phyloP scores from a whole-genome alignment of 2,797 vertebrate genomes.

The Sylvia borin region DNA sequence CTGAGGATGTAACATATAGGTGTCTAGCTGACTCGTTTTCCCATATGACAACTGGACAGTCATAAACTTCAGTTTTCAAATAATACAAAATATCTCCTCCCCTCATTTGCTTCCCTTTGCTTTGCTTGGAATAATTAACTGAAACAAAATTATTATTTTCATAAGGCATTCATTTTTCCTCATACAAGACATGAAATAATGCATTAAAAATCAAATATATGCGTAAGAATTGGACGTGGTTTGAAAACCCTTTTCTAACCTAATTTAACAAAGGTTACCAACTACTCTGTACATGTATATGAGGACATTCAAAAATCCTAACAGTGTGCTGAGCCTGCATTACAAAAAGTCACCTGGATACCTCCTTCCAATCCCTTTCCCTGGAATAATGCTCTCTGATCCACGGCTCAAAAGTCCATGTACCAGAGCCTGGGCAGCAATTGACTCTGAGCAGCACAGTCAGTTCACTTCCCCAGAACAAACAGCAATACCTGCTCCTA shows the following conservation, averaged over 20 bases:
- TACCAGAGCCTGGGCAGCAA: neutral
- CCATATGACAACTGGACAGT: neutral
- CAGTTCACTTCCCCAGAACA: slow-evolving; percentile 16
- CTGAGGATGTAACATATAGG: neutral
- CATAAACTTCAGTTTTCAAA: neutral
- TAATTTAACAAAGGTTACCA: neutral
- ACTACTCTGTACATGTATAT: neutral
- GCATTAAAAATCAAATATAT: neutral
- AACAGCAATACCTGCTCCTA: slow-evolving; percentile 18
- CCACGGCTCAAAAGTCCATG: neutral
- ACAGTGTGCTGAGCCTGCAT: neutral
- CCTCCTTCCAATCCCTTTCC: neutral
- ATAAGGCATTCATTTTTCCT: neutral
- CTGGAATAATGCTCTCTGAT: neutral
- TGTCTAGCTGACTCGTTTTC: neutral
- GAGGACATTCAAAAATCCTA: neutral
- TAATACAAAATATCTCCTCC: neutral
- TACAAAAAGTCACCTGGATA: neutral
- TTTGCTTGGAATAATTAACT: neutral
- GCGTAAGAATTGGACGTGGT: neutral
- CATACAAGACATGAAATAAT: neutral
- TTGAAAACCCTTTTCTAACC: neutral
- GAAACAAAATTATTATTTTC: neutral
- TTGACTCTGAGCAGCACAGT: neutral
- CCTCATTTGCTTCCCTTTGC: neutral